phyloP scores from a whole-genome alignment of 1,140 invertebrate species.

The Lordiphosa collinella region DNA sequence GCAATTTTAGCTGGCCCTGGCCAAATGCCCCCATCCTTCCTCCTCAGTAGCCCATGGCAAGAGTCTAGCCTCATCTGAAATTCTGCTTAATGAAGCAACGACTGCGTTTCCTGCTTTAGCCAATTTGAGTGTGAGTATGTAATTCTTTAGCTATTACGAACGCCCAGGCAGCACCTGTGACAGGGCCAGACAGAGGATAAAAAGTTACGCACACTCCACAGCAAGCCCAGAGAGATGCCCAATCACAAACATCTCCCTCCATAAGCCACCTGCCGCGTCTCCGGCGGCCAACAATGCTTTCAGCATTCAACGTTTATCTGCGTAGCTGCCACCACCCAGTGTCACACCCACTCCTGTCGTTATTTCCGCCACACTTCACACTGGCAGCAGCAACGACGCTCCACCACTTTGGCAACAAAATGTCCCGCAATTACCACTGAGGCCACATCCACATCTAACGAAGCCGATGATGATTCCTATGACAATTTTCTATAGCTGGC shows the following conservation, averaged over 20 bases:
- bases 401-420: slow-evolving; percentile 76
- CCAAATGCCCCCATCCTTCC: too few species aligned
- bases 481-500: slow-evolving; percentile 78
- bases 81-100: slow-evolving; percentile 79
- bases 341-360: slow-evolving; percentile 24
- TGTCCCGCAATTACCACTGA: slow-evolving; percentile 79
- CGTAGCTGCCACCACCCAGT: slow-evolving; percentile 19
- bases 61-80: slow-evolving; percentile 58
- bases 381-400: slow-evolving; percentile 14
- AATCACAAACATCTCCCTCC: slow-evolving; percentile 29
- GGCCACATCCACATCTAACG: slow-evolving; percentile 68
- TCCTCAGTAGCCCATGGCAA: slow-evolving; percentile 1
- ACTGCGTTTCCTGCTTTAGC: slow-evolving; percentile 76
- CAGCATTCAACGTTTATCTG: slow-evolving; percentile 60
- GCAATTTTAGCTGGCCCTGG: too few species aligned
- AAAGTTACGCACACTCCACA: slow-evolving; percentile 67
- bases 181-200: slow-evolving; percentile 43
- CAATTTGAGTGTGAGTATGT: slow-evolving; percentile 78
- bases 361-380: slow-evolving; percentile 46
- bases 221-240: slow-evolving; percentile 21
- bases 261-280: slow-evolving; percentile 46
- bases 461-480: slow-evolving; percentile 79
- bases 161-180: slow-evolving; percentile 60
- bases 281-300: slow-evolving; percentile 30
- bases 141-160: slow-evolving; percentile 79